Conservation (phyloP, 2,797 vertebrate species). For the Brachyrhaphis roseni region DNA sequence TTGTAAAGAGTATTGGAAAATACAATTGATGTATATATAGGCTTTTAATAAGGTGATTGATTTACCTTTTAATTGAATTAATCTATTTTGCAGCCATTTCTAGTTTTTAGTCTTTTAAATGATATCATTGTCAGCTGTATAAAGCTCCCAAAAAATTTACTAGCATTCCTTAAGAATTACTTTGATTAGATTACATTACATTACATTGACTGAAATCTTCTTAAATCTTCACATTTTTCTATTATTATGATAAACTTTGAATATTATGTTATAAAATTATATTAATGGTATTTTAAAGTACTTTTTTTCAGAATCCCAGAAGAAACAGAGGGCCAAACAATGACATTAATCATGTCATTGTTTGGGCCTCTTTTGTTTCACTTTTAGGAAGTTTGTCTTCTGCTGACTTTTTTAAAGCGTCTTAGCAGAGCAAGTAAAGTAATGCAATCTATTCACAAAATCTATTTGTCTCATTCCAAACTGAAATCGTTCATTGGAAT, state of each 20-base stretch:
- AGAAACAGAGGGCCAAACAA: too few relatives aligned
- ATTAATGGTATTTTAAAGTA: too few relatives aligned
- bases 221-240: not conserved
- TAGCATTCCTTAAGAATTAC: not conserved
- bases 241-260: not conserved
- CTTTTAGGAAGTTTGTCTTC: not conserved
- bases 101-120: not conserved
- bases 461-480: conserved; percentile 6
- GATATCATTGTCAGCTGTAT: not conserved
- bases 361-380: not conserved
- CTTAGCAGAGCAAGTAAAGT: not conserved
- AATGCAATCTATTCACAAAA: not conserved
- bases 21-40: too few relatives aligned
- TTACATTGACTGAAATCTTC: not conserved
- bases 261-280: too few relatives aligned
- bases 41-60: not conserved
- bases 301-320: not conserved
- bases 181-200: not conserved
- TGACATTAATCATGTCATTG: not conserved
- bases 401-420: not conserved
- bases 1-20: not conserved
- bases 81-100: not conserved
- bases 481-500: conserved; percentile 16
- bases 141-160: not conserved
- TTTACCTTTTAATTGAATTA: not conserved